Percentiles rank a stretch among this genome's conserved stretches.
Evolutionary conservation across 2,797 vertebrate species (phyloP).

Genomic region (Hemibagrus guttatus): DNA sequence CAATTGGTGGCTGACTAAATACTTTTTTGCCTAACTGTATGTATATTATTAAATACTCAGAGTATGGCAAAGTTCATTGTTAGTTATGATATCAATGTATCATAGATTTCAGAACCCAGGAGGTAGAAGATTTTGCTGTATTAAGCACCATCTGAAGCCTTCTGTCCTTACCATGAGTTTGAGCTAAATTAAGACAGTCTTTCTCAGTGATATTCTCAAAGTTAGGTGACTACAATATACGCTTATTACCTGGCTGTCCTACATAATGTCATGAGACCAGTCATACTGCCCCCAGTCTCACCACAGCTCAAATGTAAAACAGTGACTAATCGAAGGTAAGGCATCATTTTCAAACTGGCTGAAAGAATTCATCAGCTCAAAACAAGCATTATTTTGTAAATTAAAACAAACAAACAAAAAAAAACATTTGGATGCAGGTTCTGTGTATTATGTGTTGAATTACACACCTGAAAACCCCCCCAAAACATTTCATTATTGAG

Average conservation of each 20-base stretch:
- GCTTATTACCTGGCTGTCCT: neutral
- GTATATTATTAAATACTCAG: neutral
- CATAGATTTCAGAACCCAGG: neutral
- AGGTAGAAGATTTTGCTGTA: neutral
- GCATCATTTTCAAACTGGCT: neutral
- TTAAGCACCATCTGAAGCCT: neutral
- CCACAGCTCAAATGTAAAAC: neutral
- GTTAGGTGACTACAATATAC: neutral
- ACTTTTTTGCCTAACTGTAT: too few species aligned
- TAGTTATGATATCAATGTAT: neutral
- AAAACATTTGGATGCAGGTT: neutral
- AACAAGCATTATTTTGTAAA: too few species aligned
- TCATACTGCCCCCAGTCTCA: neutral
- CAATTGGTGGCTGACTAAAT: too few species aligned
- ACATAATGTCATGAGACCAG: neutral
- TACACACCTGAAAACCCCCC: neutral
- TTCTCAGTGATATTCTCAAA: neutral
- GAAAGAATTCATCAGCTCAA: neutral
- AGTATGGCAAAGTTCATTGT: neutral
- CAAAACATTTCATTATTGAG: neutral
- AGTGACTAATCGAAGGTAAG: neutral
- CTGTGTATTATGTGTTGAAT: too few species aligned
- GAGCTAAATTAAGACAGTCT: neutral
- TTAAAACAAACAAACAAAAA: too few species aligned
- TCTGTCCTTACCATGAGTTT: neutral